Evolutionary conservation across 1,140 invertebrate genomes (phyloP).

Genomic region (Rhyacophila brunnea): DNA sequence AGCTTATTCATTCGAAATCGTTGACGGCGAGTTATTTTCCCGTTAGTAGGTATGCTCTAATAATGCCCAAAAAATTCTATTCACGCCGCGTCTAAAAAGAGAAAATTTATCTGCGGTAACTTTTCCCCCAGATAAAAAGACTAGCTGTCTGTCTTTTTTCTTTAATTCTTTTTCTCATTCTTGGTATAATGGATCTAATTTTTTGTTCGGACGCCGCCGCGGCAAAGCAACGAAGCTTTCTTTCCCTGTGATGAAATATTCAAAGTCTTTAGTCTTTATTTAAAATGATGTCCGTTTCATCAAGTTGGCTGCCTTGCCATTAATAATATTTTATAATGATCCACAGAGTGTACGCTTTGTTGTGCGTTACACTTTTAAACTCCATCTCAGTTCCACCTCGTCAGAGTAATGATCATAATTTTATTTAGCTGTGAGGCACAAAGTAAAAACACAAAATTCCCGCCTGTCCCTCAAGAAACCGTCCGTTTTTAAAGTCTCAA

Average conservation of each 20-base stretch:
- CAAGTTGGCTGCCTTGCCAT: constrained; percentile 24
- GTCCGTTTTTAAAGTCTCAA: no score
- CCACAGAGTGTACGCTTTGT: constrained; percentile 15
- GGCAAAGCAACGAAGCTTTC: constrained; percentile 23
- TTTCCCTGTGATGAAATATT: constrained; percentile 30
- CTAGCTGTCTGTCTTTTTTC: constrained; percentile 28
- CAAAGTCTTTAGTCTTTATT: constrained; percentile 34
- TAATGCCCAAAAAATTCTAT: constrained; percentile 15
- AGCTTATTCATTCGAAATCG: no score
- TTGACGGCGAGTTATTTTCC: no score
- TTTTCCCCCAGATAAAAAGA: constrained; percentile 30
- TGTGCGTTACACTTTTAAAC: constrained; percentile 1
- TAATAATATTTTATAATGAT: constrained; percentile 31
- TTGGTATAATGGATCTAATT: constrained; percentile 35
- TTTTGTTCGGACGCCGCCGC: constrained; percentile 18
- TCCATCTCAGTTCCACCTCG: background rate
- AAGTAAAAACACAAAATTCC: constrained; percentile 3
- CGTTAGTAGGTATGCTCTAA: no score
- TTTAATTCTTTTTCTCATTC: constrained; percentile 35
- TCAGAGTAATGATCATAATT: constrained; percentile 18
- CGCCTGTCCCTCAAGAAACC: no score
- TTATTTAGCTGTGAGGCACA: constrained; percentile 5
- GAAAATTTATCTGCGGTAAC: constrained; percentile 21
- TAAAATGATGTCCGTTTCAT: constrained; percentile 36
- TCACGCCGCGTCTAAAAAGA: constrained; percentile 11